A percentile compares a stretch with the other conserved stretches of the same genome.
These are phyloP conservation scores for Exocentrus adspersus DNA, from an alignment of 2,888 invertebrate genomes.

Conservation along the genomic window DNA sequence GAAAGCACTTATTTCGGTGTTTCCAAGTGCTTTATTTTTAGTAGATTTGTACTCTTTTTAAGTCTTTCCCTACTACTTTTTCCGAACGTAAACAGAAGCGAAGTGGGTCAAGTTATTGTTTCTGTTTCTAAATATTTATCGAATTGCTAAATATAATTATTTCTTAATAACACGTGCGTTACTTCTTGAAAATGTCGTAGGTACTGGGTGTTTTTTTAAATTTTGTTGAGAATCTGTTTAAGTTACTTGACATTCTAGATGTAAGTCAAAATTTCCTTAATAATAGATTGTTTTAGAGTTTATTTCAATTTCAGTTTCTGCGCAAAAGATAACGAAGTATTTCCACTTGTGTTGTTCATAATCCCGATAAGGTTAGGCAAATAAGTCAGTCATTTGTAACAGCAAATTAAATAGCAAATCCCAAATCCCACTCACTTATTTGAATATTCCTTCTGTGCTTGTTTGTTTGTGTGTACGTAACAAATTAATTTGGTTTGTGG, in stretches of 20 bases:
- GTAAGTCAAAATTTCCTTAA: too few relatives aligned
- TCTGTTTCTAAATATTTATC: too few relatives aligned
- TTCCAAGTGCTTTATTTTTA: not conserved
- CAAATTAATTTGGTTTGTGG: too few relatives aligned
- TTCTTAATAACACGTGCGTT: too few relatives aligned
- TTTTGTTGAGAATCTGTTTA: too few relatives aligned
- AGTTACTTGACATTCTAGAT: too few relatives aligned
- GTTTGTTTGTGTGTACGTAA: too few relatives aligned
- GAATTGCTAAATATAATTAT: too few relatives aligned
- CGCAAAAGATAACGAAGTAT: not conserved
- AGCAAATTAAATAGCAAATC: conserved; percentile 9
- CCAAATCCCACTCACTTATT: conserved; percentile 9
- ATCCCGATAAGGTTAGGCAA: conserved; percentile 11
- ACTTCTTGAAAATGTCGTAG: too few relatives aligned
- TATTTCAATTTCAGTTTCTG: too few relatives aligned
- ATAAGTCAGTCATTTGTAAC: conserved; percentile 20
- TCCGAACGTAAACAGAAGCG: not conserved
- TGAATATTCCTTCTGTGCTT: conserved; percentile 7
- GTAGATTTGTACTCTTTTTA: not conserved
- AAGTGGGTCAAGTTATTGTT: conserved; percentile 8
- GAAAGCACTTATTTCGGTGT: conserved; percentile 7
- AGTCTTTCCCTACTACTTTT: not conserved
- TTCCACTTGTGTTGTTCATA: conserved; percentile 4
- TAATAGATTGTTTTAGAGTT: too few relatives aligned
- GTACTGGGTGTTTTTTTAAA: too few relatives aligned